Percentiles rank a stretch among this genome's conserved stretches.
Evolutionary conservation across 2,113 vertebrate species (phyloP).

Genomic region (Petaurus breviceps): DNA sequence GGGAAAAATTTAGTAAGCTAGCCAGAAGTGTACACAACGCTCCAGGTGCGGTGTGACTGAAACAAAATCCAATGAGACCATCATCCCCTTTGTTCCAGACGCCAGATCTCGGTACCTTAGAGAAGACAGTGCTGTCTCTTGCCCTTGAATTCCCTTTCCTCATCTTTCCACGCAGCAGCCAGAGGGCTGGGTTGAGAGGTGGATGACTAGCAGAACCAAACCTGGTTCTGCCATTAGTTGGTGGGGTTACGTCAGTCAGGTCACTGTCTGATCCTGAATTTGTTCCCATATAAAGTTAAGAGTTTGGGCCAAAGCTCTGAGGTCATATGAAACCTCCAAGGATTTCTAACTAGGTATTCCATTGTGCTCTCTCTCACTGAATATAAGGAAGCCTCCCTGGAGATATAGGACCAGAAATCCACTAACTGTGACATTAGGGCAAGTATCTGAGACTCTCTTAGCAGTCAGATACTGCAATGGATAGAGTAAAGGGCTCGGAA

Average conservation of each 20-base stretch:
- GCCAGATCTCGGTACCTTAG: background rate
- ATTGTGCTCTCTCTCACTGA: background rate
- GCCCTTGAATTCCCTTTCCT: background rate
- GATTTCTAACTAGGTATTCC: background rate
- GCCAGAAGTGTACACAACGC: background rate
- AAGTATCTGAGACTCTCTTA: no score
- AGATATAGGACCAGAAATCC: no score
- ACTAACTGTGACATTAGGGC: no score
- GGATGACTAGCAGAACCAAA: background rate
- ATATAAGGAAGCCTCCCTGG: background rate
- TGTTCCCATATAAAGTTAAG: background rate
- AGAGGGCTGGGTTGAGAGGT: background rate
- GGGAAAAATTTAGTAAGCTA: background rate
- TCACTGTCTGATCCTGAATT: background rate
- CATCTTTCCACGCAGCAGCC: background rate
- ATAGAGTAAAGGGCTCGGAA: no score
- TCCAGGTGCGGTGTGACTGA: background rate
- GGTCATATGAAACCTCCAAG: background rate
- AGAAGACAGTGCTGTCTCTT: background rate
- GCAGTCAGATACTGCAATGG: no score
- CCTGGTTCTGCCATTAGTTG: background rate
- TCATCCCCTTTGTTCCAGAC: background rate
- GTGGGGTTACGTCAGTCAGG: background rate
- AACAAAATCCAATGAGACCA: background rate
- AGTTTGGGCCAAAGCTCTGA: background rate